Percentiles rank a stretch among this genome's conserved stretches.
Conservation (phyloP, 64 coral and sea anemone species). For the Stichodactyla helianthus region DNA sequence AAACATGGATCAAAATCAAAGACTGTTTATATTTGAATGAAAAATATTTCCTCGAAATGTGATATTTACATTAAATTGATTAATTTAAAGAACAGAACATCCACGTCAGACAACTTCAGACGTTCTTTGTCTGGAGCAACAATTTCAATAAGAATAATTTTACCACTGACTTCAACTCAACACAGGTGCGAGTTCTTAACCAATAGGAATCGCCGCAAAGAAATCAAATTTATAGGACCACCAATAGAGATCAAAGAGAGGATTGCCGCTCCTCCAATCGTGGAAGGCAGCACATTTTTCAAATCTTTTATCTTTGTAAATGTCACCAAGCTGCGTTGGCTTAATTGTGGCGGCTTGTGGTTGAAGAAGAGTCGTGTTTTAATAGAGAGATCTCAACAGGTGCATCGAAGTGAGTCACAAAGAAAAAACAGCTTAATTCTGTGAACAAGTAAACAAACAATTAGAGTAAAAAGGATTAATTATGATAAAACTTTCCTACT, state of each 20-base stretch:
- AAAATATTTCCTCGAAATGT: neutral
- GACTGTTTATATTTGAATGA: neutral
- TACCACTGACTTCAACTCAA: neutral
- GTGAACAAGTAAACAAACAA: neutral
- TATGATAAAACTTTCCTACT: neutral
- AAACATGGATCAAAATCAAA: neutral
- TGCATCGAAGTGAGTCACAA: neutral
- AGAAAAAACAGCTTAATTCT: neutral
- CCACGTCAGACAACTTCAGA: constrained; percentile 6
- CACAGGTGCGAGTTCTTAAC: neutral
- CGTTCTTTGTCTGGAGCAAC: neutral
- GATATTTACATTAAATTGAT: constrained; percentile 1
- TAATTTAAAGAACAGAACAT: neutral
- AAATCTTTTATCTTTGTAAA: neutral
- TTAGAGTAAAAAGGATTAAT: neutral
- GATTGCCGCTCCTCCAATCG: neutral
- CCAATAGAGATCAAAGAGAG: neutral
- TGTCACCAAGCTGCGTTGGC: neutral
- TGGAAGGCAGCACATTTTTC: neutral
- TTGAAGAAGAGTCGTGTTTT: neutral
- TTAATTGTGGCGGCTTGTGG: neutral
- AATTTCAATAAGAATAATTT: neutral
- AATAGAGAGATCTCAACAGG: neutral
- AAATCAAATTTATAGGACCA: neutral
- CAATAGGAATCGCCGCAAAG: neutral